A percentile compares a stretch with the other conserved stretches of the same genome.
Evolutionary conservation across 1,140 invertebrate genomes (phyloP).

Genomic region (Venustaconcha ellipsiformis): DNA sequence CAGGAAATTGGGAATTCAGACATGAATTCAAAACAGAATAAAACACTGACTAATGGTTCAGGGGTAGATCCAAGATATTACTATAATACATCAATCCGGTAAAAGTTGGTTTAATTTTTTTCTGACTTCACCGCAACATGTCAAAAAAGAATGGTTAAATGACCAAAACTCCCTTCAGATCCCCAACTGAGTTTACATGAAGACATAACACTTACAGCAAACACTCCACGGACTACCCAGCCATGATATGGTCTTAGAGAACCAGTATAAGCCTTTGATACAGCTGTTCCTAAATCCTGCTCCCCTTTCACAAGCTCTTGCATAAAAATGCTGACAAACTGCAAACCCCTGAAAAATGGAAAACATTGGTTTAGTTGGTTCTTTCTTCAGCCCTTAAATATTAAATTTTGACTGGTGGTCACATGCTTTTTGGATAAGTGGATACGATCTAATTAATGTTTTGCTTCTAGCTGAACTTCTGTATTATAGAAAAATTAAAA

Average conservation of each 20-base stretch:
- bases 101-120: no score
- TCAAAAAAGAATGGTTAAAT: no score
- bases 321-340: conserved; percentile 64
- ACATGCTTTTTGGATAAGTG: background rate
- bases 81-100: no score
- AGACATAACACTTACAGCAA: conserved; percentile 58
- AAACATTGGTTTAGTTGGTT: background rate
- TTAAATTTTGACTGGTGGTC: background rate
- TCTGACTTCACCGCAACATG: no score
- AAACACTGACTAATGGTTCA: no score
- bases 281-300: conserved; percentile 51
- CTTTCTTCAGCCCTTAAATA: background rate
- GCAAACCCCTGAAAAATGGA: conserved; percentile 55
- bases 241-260: conserved; percentile 67
- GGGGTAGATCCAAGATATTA: no score
- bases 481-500: background rate
- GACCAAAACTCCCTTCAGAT: no score
- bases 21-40: no score
- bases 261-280: conserved; percentile 56
- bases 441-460: background rate
- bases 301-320: conserved; percentile 53
- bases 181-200: no score
- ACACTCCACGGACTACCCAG: conserved; percentile 66
- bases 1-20: no score
- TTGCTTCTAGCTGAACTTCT: background rate